Evolutionary conservation across 1,140 invertebrate species (phyloP).

Genomic region (Bombus confusus): DNA sequence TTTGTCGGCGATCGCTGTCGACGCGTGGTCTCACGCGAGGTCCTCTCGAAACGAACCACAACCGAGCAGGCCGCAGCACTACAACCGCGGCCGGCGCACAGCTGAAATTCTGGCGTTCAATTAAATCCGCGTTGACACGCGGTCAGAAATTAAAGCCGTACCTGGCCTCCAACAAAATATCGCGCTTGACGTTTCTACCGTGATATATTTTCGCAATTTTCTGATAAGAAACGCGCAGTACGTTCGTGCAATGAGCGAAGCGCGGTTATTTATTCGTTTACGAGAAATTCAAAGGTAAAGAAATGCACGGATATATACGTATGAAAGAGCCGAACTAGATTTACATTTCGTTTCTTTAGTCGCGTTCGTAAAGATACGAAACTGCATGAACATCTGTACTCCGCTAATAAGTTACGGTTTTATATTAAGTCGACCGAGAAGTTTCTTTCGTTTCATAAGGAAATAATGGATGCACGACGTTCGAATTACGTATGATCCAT

Average conservation of each 20-base stretch:
- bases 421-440: no score
- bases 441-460: no score
- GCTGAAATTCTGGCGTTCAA: neutral
- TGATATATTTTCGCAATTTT: neutral
- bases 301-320: no score
- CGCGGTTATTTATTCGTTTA: neutral
- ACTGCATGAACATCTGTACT: no score
- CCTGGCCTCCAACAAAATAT: neutral
- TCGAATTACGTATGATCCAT: no score
- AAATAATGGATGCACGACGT: no score
- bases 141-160: conserved; percentile 23
- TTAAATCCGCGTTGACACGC: conserved; percentile 19
- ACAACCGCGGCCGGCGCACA: neutral
- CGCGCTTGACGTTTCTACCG: neutral
- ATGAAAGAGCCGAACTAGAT: no score
- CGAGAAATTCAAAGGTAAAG: neutral
- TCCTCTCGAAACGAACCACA: neutral
- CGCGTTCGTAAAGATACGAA: no score
- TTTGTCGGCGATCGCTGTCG: neutral
- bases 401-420: no score
- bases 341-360: no score
- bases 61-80: no score
- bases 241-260: neutral
- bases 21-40: no score
- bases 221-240: neutral